Percentiles rank a stretch among this genome's conserved stretches.
Evolutionary conservation across 2,113 vertebrate species (phyloP).

Genomic region (Arothron firmamentum): DNA sequence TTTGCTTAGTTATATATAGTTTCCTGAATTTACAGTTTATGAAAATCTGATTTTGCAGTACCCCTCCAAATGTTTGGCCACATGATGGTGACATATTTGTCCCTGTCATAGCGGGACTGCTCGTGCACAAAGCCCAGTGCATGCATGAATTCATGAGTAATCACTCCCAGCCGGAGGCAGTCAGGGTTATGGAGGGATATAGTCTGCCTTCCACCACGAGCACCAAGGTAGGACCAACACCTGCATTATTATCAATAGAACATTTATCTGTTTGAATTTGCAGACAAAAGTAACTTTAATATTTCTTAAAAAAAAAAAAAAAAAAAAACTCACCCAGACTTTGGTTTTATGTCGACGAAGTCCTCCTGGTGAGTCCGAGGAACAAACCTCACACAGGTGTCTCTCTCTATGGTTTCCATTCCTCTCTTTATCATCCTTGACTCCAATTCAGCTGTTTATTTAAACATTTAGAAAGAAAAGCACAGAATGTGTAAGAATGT

Average conservation of each 20-base stretch:
- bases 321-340: slow-evolving; percentile 74
- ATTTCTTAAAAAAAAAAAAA: background rate
- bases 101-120: slow-evolving; percentile 72
- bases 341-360: slow-evolving; percentile 79
- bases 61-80: slow-evolving; percentile 76
- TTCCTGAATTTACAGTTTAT: background rate
- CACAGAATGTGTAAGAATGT: background rate
- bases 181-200: slow-evolving; percentile 62
- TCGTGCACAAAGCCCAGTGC: slow-evolving; percentile 67
- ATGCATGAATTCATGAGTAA: slow-evolving; percentile 70
- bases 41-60: slow-evolving; percentile 1
- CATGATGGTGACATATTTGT: slow-evolving; percentile 64
- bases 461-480: slow-evolving; percentile 1
- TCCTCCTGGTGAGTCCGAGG: slow-evolving; percentile 78
- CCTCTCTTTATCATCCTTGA: slow-evolving; percentile 60
- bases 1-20: background rate
- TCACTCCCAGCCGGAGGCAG: slow-evolving; percentile 64
- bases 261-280: background rate
- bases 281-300: too few relatives aligned
- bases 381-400: slow-evolving; percentile 83
- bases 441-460: slow-evolving; percentile 63
- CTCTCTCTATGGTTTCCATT: slow-evolving; percentile 76
- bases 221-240: slow-evolving; percentile 78
- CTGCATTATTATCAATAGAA: slow-evolving; percentile 41
- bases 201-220: slow-evolving; percentile 71